Conservation (phyloP, 2,888 invertebrate genomes). For the Hoplodrina blanda region DNA sequence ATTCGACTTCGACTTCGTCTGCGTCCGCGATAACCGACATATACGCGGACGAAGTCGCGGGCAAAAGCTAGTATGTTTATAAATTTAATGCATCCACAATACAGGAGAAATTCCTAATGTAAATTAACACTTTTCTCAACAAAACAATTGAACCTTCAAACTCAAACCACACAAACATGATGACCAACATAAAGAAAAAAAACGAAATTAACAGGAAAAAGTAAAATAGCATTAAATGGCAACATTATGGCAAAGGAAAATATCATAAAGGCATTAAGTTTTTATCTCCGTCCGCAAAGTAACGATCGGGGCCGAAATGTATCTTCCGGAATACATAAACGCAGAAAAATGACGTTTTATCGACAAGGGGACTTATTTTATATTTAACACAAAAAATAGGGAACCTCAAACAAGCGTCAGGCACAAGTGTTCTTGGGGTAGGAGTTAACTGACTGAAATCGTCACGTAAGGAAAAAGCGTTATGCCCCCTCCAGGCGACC, state of each 20-base stretch:
- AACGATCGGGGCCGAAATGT: constrained; percentile 22
- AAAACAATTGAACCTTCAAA: neutral
- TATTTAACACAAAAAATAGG: neutral
- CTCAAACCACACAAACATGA: neutral
- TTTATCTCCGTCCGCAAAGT: constrained; percentile 33
- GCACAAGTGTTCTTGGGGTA: no score
- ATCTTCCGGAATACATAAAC: constrained; percentile 34
- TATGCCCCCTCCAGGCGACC: no score
- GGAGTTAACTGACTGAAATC: no score
- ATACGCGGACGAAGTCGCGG: no score
- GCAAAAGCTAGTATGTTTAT: no score
- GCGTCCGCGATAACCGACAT: no score
- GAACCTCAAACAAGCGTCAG: neutral
- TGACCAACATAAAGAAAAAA: neutral
- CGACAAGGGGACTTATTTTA: constrained; percentile 8
- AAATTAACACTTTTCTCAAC: neutral
- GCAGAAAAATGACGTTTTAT: constrained; percentile 17
- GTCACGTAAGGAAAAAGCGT: no score
- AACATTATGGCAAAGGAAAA: constrained; percentile 23
- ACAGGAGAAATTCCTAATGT: no score
- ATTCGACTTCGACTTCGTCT: no score
- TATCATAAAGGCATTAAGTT: constrained; percentile 35
- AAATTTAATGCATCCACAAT: no score
- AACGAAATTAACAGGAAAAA: constrained; percentile 11
- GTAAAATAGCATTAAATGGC: constrained; percentile 18